A percentile compares a stretch with the other conserved stretches of the same genome.
Evolutionary conservation across 2,113 vertebrate species (phyloP).

Genomic region (Hippopotamus amphibius): DNA sequence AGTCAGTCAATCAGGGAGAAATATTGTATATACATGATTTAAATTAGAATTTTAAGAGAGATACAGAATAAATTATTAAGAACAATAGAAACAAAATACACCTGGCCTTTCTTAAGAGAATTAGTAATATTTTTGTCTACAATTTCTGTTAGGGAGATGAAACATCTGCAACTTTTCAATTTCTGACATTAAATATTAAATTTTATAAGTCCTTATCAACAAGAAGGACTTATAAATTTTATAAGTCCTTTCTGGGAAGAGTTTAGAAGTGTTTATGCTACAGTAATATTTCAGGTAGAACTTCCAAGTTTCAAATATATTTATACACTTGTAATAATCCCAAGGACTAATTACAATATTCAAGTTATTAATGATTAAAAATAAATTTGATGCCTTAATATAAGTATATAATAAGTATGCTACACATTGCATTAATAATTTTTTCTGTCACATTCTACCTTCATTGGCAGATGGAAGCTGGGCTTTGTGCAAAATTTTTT

Average conservation of each 20-base stretch:
- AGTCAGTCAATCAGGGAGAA: background rate
- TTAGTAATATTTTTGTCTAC: background rate
- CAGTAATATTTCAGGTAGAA: background rate
- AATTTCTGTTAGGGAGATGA: background rate
- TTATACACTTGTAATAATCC: background rate
- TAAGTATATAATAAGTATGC: background rate
- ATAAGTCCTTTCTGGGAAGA: background rate
- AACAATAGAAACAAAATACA: background rate
- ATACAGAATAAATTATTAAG: background rate
- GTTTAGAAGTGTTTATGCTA: background rate
- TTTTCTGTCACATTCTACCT: accelerated
- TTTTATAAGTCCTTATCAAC: background rate
- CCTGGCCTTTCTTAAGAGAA: accelerated
- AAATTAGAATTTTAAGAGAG: background rate
- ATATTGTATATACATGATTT: background rate
- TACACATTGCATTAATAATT: background rate
- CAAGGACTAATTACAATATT: background rate
- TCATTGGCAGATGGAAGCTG: background rate
- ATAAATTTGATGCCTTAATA: accelerated
- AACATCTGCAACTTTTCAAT: background rate
- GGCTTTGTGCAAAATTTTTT: background rate
- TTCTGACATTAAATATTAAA: background rate
- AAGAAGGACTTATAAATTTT: background rate
- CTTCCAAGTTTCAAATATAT: background rate
- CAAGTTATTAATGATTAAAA: background rate